Evolutionary conservation across 2,113 vertebrate genomes (phyloP), one percentile per base, ranked within the genome.

Genomic region (Rhineura floridana): DNA sequence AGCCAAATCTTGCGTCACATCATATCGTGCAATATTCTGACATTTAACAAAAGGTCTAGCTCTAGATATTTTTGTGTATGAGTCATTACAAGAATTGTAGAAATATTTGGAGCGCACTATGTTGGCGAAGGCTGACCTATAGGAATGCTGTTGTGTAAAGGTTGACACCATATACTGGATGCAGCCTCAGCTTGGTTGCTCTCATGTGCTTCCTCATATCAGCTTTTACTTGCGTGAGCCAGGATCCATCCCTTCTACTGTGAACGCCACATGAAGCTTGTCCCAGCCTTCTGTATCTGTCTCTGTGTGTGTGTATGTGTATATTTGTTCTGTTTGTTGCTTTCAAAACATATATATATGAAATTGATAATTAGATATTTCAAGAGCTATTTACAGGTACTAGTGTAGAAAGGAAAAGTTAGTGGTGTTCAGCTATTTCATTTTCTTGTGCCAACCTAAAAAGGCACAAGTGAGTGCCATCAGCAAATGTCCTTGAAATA

Each of bases 401-500:
- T 1, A 90, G 63, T 77, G 83, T 2, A 39, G 23, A 28, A 84
- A 91, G 62, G 85, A 87, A 1, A 17, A n/a, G 65, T 8, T 59
- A 81, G 78, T 11, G 87, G 84, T 88, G 4, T 30, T 88, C 21
- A 92, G 2, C 48, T 81, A 0, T 13, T 2, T 0, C 48, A 83
- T 67, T 80, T 85, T 1, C 3, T 79, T 11, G 4, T 92, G 82
- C 72, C 63, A 90, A 87, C 42, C 30, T 15, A 23, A 12, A 73
- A 62, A 59, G 83, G 48, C 25, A 69, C 15, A 21, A 86, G 46
- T 1, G 33, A 75, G 83, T 39, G 76, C 70, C 89, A 93, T 91
- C 55, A 77, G 67, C 36, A 91, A 59, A 67, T 92, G 88, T 87
- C 92, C 92, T 96, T 94, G 91, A 94, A 89, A 91, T 89, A 85